Base-by-base conservation (phyloP, 2,888 invertebrate species). In the Diarsia brunnea region DNA sequence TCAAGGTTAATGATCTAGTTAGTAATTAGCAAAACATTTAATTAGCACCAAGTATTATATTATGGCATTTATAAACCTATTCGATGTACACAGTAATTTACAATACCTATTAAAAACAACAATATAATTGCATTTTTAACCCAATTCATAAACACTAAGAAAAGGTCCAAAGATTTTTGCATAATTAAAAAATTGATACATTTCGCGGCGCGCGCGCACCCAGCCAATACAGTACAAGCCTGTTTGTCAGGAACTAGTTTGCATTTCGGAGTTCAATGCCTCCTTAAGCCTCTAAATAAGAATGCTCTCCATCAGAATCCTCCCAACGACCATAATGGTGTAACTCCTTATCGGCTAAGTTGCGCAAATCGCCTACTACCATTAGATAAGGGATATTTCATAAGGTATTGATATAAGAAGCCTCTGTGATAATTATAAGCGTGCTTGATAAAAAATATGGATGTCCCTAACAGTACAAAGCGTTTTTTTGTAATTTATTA, bases 251-350 rank as follows among this genome's bases (percentile, higher is more conserved):
- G 91, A 95, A 95, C 95, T 91, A 92, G 95, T 95, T 95, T 94
- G 84, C 90, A 92, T 95, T 95, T 92, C 89, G 90, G 89, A 86
- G 96, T 95, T 96, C 95, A 95, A 91, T 89, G 95, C 79, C 93
- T 92, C 90, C 86, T 82, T 84, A 88, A 87, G 87, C 82, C 87
- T 85, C 80, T 81, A 72, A 74, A 77, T 77, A 84, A 74, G 67
- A 76, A 82, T 69, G 73, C 55, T 82, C 74, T 80, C 70, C 66
- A 77, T 75, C 19, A 81, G 79, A 83, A 64, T 16, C n/a, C 31
- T 55, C 76, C 73, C 71, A 81, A 72, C 65, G 61, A 79, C 77
- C 83, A 45, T 85, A 84, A 85, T 83, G 71, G 73, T 75, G 86
- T 83, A 87, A 81, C 66, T 38, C 45, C 85, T 90, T 91, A 91